Percentiles rank a stretch among this genome's conserved stretches.
These are phyloP conservation scores for Drosophila percnosoma DNA, from an alignment of 2,888 invertebrate species.

Conservation along the genomic window DNA sequence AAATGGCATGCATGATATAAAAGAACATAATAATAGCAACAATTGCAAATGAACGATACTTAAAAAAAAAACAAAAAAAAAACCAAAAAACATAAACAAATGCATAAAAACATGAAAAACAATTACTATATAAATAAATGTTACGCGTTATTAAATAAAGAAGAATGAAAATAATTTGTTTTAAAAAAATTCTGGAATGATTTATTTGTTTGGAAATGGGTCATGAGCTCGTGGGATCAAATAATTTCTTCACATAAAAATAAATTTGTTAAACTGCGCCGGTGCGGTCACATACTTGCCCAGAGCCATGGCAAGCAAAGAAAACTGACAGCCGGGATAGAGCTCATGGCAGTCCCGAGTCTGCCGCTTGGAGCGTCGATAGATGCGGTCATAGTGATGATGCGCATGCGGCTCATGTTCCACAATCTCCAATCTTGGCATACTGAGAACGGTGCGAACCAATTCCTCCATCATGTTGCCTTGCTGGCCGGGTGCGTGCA, in stretches of 20 bases:
- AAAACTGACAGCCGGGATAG: conserved; percentile 89
- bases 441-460: conserved; percentile 88
- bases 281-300: conserved; percentile 85
- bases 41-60: conserved; percentile 66
- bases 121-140: conserved; percentile 86
- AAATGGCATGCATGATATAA: conserved; percentile 36
- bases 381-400: conserved; percentile 88
- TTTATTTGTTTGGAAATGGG: conserved; percentile 1
- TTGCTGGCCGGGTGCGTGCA: conserved; percentile 85
- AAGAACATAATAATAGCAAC: conserved; percentile 55
- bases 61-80: conserved; percentile 51
- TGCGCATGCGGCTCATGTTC: conserved; percentile 85
- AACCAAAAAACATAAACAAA: conserved; percentile 35
- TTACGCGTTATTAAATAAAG: conserved; percentile 89
- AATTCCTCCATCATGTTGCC: conserved; percentile 89
- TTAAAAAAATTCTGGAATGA: conserved; percentile 76
- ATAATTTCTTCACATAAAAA: conserved; percentile 59
- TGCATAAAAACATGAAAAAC: conserved; percentile 68
- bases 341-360: conserved; percentile 86
- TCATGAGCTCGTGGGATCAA: neutral
- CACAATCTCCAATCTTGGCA: conserved; percentile 59
- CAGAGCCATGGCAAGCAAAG: conserved; percentile 89
- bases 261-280: conserved; percentile 58
- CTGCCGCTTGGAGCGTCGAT: conserved; percentile 86
- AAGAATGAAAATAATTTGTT: conserved; percentile 85